Evolutionary conservation across 23 tunicate species (phyloP).

Genomic region (Phallusia fumigata): DNA sequence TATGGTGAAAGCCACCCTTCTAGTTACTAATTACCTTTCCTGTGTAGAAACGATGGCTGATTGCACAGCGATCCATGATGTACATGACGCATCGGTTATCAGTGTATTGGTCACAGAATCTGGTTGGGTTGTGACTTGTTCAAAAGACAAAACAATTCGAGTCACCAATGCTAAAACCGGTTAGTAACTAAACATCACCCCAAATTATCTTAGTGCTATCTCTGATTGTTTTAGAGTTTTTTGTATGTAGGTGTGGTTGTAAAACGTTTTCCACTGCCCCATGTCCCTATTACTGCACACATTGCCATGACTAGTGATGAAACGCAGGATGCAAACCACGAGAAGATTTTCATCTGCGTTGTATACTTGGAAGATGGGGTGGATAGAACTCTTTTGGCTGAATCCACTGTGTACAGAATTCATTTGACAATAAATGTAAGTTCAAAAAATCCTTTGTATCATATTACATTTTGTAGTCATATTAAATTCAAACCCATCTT

Average conservation of each 20-base stretch:
- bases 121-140: conserved; percentile 34
- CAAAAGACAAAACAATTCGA: conserved; percentile 47
- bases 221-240: not conserved
- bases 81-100: conserved; percentile 17
- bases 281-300: not conserved
- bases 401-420: conserved; percentile 12
- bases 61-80: not conserved
- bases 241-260: not conserved
- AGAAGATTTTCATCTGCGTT: conserved; percentile 16
- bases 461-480: too few species aligned
- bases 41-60: not conserved
- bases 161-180: conserved; percentile 31
- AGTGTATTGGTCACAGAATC: conserved; percentile 33
- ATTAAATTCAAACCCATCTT: too few species aligned
- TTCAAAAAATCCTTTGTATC: not conserved
- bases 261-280: not conserved
- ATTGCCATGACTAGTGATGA: not conserved
- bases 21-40: too few species aligned
- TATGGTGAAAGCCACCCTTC: too few species aligned
- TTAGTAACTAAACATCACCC: conserved; percentile 1
- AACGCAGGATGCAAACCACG: not conserved
- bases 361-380: conserved; percentile 28
- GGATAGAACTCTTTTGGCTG: conserved; percentile 12
- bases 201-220: not conserved
- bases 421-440: conserved; percentile 19